Evolutionary conservation across 2,113 vertebrate species (phyloP), one percentile per base, ranked within the genome.

Genomic region (Myotis brandtii): DNA sequence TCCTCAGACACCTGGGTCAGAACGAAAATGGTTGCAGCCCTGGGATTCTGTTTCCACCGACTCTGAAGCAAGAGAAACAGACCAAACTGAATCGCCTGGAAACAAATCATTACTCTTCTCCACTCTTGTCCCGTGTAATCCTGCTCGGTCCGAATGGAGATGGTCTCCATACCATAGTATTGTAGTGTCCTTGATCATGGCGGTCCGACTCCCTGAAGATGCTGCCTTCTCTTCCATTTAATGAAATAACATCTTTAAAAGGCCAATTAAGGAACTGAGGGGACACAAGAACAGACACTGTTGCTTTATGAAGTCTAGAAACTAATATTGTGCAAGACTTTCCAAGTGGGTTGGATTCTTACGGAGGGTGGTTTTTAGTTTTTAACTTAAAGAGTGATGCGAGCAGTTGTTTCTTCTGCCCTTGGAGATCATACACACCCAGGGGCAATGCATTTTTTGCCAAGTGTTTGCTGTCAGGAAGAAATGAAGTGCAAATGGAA

Each of bases 401-500:
- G 96, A 93, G 89, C 20, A 66, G 96, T 98, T 97, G 66, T 81
- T 97, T 96, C 92, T 94, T 88, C 79, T 97, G 86, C 72, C 98
- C 93, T 84, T 94, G 76, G 94, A 98, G 96, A 97, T 97, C 93
- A 96, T 25, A 91, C 97, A 97, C 34, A 88, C 93, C 94, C 95
- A 59, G 46, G 97, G 95, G 97, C 96, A 95, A 88, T 73, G 97
- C 79, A 91, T 98, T 98, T 98, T 97, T 97, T 97, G 95, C 46
- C 52, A 89, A 56, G 3, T 59, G 66, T 86, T 97, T 97, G 86
- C 97, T 97, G 97, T 98, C 98, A 98, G 97, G 96, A 98, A 96
- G 97, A 97, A 97, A 96, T 95, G 97, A 98, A 98, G 97, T 98
- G 96, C 96, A 98, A 98, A 98, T 86, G 91, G 96, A 97, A 98